These are phyloP conservation scores for Drosophila elegans DNA, from an alignment of 1,140 invertebrate species.

Conservation along the genomic window DNA sequence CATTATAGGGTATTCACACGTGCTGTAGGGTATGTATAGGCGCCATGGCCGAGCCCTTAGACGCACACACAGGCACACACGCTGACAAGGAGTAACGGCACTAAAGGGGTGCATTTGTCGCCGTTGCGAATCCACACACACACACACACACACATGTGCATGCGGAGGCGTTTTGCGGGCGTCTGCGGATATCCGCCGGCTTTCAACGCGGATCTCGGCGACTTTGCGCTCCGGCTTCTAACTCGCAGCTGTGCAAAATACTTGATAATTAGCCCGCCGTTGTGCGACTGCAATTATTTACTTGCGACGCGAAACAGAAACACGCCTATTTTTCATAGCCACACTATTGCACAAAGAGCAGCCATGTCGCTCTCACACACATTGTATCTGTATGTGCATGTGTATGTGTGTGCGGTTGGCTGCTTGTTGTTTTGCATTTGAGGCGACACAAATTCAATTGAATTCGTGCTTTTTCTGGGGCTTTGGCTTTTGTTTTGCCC, in stretches of 20 bases:
- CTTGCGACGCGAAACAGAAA: slow-evolving; percentile 56
- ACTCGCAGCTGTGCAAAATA: slow-evolving; percentile 19
- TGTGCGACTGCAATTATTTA: slow-evolving; percentile 36
- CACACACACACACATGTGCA: background rate
- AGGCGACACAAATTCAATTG: slow-evolving; percentile 60
- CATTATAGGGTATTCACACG: slow-evolving; percentile 17
- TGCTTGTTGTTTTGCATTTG: slow-evolving; percentile 58
- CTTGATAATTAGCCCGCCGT: slow-evolving; percentile 44
- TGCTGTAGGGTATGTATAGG: slow-evolving; percentile 10
- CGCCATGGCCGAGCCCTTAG: slow-evolving; percentile 5
- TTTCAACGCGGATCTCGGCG: slow-evolving; percentile 8
- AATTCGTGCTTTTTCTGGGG: slow-evolving; percentile 43
- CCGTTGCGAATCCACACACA: slow-evolving; percentile 19
- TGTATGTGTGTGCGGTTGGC: slow-evolving; percentile 34
- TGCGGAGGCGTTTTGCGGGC: slow-evolving; percentile 21
- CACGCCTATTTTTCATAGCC: slow-evolving; percentile 74
- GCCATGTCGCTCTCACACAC: slow-evolving; percentile 40
- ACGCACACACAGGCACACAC: background rate
- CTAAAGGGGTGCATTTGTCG: slow-evolving; percentile 34
- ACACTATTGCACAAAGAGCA: slow-evolving; percentile 48
- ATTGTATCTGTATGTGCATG: slow-evolving; percentile 24
- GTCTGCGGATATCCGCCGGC: slow-evolving; percentile 32
- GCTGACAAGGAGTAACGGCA: slow-evolving; percentile 35
- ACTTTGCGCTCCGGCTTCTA: slow-evolving; percentile 14
- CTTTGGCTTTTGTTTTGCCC: slow-evolving; percentile 41